Evolutionary conservation across 2,888 invertebrate genomes (phyloP), one percentile per base, ranked within the genome.

Genomic region (Agonopterix alstromeriana): DNA sequence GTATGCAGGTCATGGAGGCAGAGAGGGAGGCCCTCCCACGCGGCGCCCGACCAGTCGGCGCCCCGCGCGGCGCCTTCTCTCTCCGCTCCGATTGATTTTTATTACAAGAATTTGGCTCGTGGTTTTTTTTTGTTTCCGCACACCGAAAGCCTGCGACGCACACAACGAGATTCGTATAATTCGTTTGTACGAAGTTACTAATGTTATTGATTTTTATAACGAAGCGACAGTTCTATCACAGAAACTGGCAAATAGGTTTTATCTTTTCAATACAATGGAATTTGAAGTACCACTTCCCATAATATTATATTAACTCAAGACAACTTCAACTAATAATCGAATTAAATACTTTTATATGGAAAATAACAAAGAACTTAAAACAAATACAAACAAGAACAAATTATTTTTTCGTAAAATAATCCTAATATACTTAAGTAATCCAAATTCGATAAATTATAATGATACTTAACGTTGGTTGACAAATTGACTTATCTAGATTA

Each of bases 41-140:
- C 58, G 67, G 64, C 75, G 65, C 77, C 77, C 87, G 81, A 70
- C 82, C 80, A 72, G 82, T 73, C 82, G 82, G 82, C 11, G 80
- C 84, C 82, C 80, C 81, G 73, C 81, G 64, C 80, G 84, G 79
- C 79, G 84, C 84, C 83, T 82, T 81, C 83, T 82, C 81, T 80
- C 86, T 84, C 81, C 81, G 82, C 87, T 84, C 82, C 90, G 88
- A 89, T 89, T 89, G 88, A 89, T 88, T 89, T 89, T 89, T 88
- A 89, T 89, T 89, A 88, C 87, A 87, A 87, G 88, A 86, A 88
- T 87, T 86, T 85, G 75, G 80, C 79, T 84, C 77, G 79, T 75
- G 82, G 80, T 77, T 83, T 85, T 85, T 78, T 80, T 87, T 83
- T 82, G 79, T 82, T 85, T 79, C 70, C 82, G 77, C 83, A 82